These are phyloP conservation scores for Ancistrus triradiatus DNA, from an alignment of 2,113 vertebrate species.

Conservation along the genomic window DNA sequence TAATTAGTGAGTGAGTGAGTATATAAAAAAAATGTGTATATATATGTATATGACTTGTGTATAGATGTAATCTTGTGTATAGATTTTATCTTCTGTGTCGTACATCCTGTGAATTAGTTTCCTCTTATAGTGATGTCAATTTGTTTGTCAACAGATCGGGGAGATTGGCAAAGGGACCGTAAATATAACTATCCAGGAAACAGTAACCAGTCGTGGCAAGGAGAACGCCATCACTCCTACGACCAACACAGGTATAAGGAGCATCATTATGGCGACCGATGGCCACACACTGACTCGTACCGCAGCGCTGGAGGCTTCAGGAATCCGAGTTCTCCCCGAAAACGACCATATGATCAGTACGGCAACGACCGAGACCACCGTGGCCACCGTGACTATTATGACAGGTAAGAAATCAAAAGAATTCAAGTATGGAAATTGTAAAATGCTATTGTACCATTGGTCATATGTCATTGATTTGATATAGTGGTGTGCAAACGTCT, in stretches of 20 bases:
- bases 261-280: slow-evolving; percentile 85
- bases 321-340: slow-evolving; percentile 81
- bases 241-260: slow-evolving; percentile 93
- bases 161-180: slow-evolving; percentile 91
- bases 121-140: no score
- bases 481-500: no score
- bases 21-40: no score
- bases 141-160: no score
- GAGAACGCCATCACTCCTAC: slow-evolving; percentile 88
- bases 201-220: slow-evolving; percentile 81
- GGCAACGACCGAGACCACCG: slow-evolving; percentile 89
- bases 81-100: no score
- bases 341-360: slow-evolving; percentile 89
- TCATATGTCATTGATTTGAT: no score
- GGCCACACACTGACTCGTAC: slow-evolving; percentile 80
- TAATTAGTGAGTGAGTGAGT: no score
- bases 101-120: no score
- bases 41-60: no score
- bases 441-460: no score
- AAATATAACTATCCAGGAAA: slow-evolving; percentile 84
- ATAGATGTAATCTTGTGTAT: no score
- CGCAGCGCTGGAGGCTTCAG: slow-evolving; percentile 84
- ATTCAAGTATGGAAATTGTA: background rate
- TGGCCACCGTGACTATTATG: slow-evolving; percentile 87
- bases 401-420: slow-evolving; percentile 70